Percentiles rank a stretch among this genome's conserved stretches.
Evolutionary conservation across 1,140 invertebrate species (phyloP).

Genomic region (Saccostrea glomerata): DNA sequence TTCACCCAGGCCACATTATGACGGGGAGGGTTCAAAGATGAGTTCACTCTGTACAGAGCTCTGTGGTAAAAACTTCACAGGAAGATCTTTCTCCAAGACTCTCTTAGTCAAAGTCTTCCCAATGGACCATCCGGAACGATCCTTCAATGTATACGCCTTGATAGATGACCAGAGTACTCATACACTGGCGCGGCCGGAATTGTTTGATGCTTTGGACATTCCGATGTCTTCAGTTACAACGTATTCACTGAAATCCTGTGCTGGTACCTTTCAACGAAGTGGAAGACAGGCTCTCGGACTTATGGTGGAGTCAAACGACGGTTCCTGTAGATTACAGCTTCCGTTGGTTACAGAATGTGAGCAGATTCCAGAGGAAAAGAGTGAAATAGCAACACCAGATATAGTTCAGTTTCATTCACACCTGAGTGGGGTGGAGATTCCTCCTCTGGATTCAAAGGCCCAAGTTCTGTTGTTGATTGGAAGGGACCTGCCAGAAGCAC

Average conservation of each 20-base stretch:
- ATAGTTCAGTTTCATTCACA: no score
- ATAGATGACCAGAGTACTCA: background rate
- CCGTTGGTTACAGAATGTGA: no score
- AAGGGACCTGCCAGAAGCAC: background rate
- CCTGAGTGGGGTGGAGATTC: background rate
- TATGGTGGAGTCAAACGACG: background rate
- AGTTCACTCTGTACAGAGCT: no score
- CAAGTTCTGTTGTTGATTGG: background rate
- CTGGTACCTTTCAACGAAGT: background rate
- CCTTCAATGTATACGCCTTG: no score
- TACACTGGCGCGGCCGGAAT: slow-evolving; percentile 8
- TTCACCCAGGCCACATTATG: no score
- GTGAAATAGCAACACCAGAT: no score
- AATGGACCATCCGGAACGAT: no score
- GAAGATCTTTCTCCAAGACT: no score
- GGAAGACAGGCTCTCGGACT: background rate
- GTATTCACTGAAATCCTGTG: slow-evolving; percentile 45
- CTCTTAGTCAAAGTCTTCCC: no score
- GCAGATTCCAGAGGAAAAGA: no score
- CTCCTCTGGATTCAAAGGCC: background rate
- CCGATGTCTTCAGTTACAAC: background rate
- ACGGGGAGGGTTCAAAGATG: background rate
- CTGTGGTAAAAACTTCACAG: no score
- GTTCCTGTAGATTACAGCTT: no score
- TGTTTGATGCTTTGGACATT: slow-evolving; percentile 42